Evolutionary conservation across 1,140 invertebrate species (phyloP).

Genomic region (Drosophila orosa): DNA sequence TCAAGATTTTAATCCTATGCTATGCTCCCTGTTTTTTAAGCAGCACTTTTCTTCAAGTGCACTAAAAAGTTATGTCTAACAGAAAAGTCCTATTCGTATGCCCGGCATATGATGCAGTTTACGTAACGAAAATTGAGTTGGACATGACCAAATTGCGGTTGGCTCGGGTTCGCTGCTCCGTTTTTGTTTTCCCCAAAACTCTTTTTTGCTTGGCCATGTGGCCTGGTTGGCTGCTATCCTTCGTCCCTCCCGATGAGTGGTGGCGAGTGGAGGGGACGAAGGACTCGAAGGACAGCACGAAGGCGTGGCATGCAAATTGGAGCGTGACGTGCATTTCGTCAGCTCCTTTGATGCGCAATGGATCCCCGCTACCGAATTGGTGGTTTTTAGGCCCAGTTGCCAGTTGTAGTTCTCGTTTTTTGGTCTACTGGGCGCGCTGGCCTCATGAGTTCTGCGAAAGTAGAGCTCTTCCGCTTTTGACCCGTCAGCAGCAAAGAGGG

Average conservation of each 20-base stretch:
- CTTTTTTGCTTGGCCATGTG: constrained; percentile 17
- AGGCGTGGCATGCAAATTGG: constrained; percentile 72
- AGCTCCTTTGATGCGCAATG: constrained; percentile 49
- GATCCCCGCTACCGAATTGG: constrained; percentile 6
- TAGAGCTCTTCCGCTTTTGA: constrained; percentile 3
- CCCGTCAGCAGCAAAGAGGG: constrained; percentile 10
- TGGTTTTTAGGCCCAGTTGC: constrained; percentile 14
- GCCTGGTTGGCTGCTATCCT: constrained; percentile 21
- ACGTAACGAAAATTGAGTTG: constrained; percentile 81
- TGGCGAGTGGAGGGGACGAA: neutral
- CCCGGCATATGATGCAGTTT: constrained; percentile 75
- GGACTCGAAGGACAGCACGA: constrained; percentile 8
- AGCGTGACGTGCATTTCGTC: constrained; percentile 76
- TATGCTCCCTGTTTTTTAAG: too few relatives aligned
- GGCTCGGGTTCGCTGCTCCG: constrained; percentile 44
- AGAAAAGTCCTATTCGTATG: constrained; percentile 32
- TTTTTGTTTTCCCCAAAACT: constrained; percentile 20
- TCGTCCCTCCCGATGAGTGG: constrained; percentile 11
- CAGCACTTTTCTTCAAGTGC: constrained; percentile 9
- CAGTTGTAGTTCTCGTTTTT: constrained; percentile 1
- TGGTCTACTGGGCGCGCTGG: neutral
- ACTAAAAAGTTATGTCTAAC: constrained; percentile 70
- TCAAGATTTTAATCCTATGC: neutral
- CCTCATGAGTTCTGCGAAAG: constrained; percentile 10
- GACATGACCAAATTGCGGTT: constrained; percentile 80